Conservation (phyloP, 2,113 vertebrate genomes). For the Myiopsitta monachus region DNA sequence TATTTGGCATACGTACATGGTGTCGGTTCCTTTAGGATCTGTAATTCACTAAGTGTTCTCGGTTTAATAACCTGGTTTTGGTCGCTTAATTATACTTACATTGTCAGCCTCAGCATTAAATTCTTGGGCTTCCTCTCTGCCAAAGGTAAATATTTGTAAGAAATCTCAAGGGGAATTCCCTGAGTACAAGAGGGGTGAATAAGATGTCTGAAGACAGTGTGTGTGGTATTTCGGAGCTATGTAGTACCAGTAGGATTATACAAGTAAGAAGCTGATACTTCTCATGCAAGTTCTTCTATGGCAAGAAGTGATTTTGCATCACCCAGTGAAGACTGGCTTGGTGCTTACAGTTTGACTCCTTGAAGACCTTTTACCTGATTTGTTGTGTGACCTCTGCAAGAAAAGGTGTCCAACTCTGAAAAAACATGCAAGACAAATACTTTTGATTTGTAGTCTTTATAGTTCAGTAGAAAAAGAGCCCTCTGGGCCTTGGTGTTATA, state of each 20-base stretch:
- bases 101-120: not conserved
- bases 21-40: not conserved
- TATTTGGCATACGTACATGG: not conserved
- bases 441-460: slow-evolving; percentile 14
- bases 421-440: not conserved
- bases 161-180: not conserved
- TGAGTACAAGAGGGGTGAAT: not conserved
- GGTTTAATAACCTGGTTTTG: not conserved
- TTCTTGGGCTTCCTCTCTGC: not conserved
- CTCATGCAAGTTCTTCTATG: not conserved
- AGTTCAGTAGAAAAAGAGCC: not conserved
- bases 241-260: not conserved
- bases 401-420: not conserved
- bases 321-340: not conserved
- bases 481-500: not conserved
- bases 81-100: not conserved
- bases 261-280: not conserved
- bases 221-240: not conserved
- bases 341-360: not conserved
- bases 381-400: not conserved
- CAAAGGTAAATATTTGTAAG: not conserved
- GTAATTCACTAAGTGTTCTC: not conserved
- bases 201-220: not conserved
- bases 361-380: slow-evolving; percentile 14
- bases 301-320: slow-evolving; percentile 13